These are phyloP conservation scores for Lepidocyrtoides sp. DNA, from an alignment of 2,888 invertebrate species.

Conservation along the genomic window DNA sequence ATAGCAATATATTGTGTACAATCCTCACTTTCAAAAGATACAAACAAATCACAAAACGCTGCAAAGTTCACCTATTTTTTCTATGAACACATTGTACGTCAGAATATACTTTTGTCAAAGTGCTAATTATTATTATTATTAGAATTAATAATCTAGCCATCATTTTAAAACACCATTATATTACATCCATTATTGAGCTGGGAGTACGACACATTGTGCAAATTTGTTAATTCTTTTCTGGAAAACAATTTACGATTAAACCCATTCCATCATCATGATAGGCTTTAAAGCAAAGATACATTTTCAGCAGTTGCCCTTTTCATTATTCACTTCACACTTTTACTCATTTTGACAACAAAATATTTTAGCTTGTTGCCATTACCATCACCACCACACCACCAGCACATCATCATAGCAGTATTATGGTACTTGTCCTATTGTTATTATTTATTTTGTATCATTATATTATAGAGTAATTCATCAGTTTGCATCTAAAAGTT, in stretches of 20 bases:
- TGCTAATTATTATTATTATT: neutral
- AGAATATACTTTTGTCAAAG: neutral
- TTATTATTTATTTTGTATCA: too few species aligned
- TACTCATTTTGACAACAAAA: too few species aligned
- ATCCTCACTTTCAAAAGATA: neutral
- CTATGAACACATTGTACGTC: neutral
- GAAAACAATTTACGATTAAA: neutral
- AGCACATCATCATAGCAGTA: too few species aligned
- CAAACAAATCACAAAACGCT: too few species aligned
- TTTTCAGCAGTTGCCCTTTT: too few species aligned
- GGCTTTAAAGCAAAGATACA: neutral
- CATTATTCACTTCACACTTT: too few species aligned
- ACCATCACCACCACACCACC: too few species aligned
- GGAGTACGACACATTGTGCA: neutral
- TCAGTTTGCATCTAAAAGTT: too few species aligned
- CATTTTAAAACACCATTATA: neutral
- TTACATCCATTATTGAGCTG: neutral
- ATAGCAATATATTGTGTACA: neutral
- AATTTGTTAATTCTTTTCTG: neutral
- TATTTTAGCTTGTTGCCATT: too few species aligned
- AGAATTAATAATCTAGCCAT: neutral
- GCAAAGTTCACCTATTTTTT: too few species aligned
- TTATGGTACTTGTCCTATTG: too few species aligned
- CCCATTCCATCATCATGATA: slow-evolving; percentile 17
- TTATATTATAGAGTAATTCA: too few species aligned